A percentile compares a stretch with the other conserved stretches of the same genome.
These are phyloP conservation scores for Standfussiana lucernea DNA, from an alignment of 2,888 invertebrate species.

Conservation along the genomic window DNA sequence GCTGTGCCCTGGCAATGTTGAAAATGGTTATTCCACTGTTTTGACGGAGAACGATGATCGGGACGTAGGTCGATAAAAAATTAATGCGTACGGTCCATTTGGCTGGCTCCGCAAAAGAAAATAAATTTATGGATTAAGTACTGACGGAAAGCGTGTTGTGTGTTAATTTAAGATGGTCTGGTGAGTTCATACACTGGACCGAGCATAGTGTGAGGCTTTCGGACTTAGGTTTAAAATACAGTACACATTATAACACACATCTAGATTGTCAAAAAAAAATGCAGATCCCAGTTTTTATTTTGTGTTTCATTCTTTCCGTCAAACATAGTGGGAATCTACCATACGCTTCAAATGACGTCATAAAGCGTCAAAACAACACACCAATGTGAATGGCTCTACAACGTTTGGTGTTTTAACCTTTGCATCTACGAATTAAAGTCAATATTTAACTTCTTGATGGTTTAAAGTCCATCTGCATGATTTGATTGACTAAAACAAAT, in stretches of 20 bases:
- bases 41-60: neutral
- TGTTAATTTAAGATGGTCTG: neutral
- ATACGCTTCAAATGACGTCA: neutral
- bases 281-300: neutral
- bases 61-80: neutral
- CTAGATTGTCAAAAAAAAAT: neutral
- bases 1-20: constrained; percentile 92
- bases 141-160: neutral
- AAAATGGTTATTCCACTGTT: constrained; percentile 39
- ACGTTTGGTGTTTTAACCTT: constrained; percentile 11
- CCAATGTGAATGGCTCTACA: neutral
- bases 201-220: too few relatives aligned
- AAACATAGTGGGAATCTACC: neutral
- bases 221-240: too few relatives aligned
- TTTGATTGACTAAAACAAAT: constrained; percentile 11
- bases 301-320: neutral
- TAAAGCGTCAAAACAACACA: neutral
- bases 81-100: neutral
- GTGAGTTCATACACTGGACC: neutral
- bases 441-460: constrained; percentile 39
- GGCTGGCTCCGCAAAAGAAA: neutral
- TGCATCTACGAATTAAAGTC: neutral
- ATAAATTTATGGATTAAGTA: neutral
- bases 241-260: neutral
- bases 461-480: constrained; percentile 3